phyloP scores from a whole-genome alignment of 2,888 invertebrate genomes.

The Clepsis dumicolana region DNA sequence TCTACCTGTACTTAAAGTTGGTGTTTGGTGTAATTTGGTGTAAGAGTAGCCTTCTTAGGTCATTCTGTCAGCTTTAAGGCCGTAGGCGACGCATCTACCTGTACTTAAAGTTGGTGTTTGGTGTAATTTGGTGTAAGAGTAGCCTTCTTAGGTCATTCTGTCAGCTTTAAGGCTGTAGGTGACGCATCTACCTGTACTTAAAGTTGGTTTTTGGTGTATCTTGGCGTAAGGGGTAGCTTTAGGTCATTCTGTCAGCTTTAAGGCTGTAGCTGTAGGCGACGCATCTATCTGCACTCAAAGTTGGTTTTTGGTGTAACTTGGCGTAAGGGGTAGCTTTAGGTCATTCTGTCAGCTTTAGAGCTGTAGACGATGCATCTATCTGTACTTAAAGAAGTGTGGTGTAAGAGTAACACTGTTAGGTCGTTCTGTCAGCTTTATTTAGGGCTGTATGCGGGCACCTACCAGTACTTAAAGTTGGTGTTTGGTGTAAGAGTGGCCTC shows the following conservation, averaged over 20 bases:
- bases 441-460: too few relatives aligned
- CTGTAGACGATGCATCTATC: too few relatives aligned
- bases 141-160: neutral
- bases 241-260: neutral
- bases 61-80: neutral
- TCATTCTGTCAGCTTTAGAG: neutral
- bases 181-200: neutral
- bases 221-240: neutral
- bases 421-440: neutral
- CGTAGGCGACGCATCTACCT: too few relatives aligned
- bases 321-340: neutral
- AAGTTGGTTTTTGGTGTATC: conserved; percentile 20
- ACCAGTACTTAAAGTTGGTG: conserved; percentile 28
- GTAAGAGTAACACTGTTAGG: neutral
- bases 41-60: neutral
- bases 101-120: conserved; percentile 30
- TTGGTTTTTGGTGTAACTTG: conserved; percentile 5
- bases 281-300: conserved; percentile 10
- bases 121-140: neutral
- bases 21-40: conserved; percentile 2
- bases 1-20: conserved; percentile 23
- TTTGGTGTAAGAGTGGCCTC: neutral
- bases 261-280: too few relatives aligned
- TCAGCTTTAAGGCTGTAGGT: neutral
- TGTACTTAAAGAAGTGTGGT: conserved; percentile 15